Evolutionary conservation across 2,888 invertebrate genomes (phyloP), one percentile per base, ranked within the genome.

Genomic region (Leptinotarsa juncta): DNA sequence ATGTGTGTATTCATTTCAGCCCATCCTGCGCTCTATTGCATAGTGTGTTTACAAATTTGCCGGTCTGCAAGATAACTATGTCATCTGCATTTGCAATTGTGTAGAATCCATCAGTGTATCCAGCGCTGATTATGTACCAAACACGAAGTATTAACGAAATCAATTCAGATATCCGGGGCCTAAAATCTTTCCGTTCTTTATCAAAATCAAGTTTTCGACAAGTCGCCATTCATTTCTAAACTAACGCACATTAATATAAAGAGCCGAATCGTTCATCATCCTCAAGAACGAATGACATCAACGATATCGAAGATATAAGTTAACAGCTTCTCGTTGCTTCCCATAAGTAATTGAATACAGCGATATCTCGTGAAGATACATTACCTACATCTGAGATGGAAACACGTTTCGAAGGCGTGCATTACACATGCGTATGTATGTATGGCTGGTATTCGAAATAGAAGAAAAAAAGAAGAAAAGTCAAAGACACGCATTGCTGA

Each of bases 331-430:
- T 76, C 70, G 62, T 70, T 72, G 49, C 51, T 49, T 74, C 74
- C 53, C 67, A 62, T 73, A 71, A 70, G 76, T 73, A 75, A 78
- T 78, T 78, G 78, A 78, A 77, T 76, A 71, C 71, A 48, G 73
- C 69, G 42, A 70, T 68, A 72, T 49, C 72, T 78, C 74, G 73
- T 70, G 67, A 75, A 75, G 77, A 76, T 77, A 72, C 66, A 77
- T 76, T 77, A 57, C 57, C 23, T 57, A 70, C 71, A 68, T 67
- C 51, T 72, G 72, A 72, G 50, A 70, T 74, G 49, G 68, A 70
- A 77, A 77, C 77, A 65, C 32, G 72, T 70, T 74, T 65, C 16
- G 42, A 16, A 76, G 71, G 73, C 71, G 62, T 68, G 67, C 65
- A 76, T 76, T 73, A 76, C 73, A 76, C 71, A 72, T 76, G 70